Evolutionary conservation across 2,113 vertebrate species (phyloP).

Genomic region (Dasyprocta punctata): DNA sequence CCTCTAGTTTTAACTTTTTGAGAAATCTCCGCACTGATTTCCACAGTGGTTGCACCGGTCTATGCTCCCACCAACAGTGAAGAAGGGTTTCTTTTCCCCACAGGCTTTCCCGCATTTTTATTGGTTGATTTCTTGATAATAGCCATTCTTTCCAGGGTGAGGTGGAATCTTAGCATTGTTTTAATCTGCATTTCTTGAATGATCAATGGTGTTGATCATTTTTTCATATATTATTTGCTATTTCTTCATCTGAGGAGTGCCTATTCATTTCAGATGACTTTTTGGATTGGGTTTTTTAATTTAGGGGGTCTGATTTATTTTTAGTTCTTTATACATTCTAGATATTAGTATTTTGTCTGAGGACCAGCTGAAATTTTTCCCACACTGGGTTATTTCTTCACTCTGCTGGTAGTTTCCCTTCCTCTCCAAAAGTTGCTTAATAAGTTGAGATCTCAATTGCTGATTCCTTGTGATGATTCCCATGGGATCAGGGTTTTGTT

Average conservation of each 20-base stretch:
- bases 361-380: background rate
- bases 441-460: background rate
- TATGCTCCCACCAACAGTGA: background rate
- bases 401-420: background rate
- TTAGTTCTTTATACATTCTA: background rate
- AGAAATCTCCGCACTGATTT: background rate
- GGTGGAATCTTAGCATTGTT: background rate
- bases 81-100: background rate
- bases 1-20: background rate
- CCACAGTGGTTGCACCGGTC: background rate
- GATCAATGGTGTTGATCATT: background rate
- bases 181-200: background rate
- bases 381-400: background rate
- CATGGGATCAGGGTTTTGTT: background rate
- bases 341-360: background rate
- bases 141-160: background rate
- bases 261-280: background rate
- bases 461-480: background rate
- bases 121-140: background rate
- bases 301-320: background rate
- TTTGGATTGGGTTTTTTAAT: background rate
- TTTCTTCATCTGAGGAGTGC: background rate
- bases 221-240: background rate
- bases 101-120: background rate
- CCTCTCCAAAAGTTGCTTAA: background rate